Conservation (phyloP, 2,888 invertebrate genomes). For the Andrena fulva region DNA sequence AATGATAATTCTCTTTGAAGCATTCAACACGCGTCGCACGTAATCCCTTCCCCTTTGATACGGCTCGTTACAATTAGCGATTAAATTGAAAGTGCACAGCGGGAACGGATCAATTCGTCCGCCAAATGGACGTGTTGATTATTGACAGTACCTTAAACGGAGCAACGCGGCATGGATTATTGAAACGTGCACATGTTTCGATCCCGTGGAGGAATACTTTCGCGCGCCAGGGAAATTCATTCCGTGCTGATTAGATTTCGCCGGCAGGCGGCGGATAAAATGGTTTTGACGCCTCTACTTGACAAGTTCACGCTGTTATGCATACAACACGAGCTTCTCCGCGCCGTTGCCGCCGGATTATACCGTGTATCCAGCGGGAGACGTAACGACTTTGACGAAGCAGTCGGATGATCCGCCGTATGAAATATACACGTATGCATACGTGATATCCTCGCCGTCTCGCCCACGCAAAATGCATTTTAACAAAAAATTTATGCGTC, state of each 20-base stretch:
- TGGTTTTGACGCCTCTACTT: constrained; percentile 26
- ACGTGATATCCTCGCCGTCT: not conserved
- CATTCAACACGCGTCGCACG: too few relatives aligned
- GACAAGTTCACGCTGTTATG: constrained; percentile 49
- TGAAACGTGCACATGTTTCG: constrained; percentile 2
- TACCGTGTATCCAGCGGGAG: constrained; percentile 6
- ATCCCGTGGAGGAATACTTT: constrained; percentile 3
- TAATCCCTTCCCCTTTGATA: too few relatives aligned
- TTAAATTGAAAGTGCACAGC: too few relatives aligned
- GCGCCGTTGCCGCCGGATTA: constrained; percentile 40
- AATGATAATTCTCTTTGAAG: too few relatives aligned
- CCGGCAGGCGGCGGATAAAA: constrained; percentile 12
- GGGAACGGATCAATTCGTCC: not conserved
- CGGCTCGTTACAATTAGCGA: too few relatives aligned
- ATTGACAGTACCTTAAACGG: too few relatives aligned
- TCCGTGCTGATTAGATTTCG: constrained; percentile 36
- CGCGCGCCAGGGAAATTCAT: constrained; percentile 14
- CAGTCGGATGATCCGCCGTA: constrained; percentile 42
- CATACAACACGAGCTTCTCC: constrained; percentile 30
- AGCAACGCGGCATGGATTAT: not conserved
- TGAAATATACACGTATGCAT: constrained; percentile 14
- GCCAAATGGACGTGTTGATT: not conserved
- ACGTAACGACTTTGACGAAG: constrained; percentile 55
- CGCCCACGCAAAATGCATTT: constrained; percentile 40
- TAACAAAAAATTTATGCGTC: constrained; percentile 44